phyloP scores from a whole-genome alignment of 2,113 vertebrate genomes.

The Callipepla squamata region DNA sequence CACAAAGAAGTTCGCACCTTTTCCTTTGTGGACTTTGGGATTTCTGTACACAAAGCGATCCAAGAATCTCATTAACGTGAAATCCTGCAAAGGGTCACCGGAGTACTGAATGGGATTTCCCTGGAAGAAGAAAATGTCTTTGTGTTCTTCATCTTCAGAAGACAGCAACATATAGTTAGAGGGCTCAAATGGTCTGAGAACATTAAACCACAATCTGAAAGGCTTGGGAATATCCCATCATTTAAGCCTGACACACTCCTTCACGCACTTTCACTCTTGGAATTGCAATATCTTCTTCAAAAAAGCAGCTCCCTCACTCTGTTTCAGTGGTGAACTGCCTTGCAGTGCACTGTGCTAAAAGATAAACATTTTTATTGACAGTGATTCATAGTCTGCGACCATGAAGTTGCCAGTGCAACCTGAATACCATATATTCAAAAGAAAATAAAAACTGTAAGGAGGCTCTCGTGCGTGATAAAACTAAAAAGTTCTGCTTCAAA shows the following conservation, averaged over 20 bases:
- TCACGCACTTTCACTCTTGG: not conserved
- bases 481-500: not conserved
- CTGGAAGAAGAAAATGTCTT: constrained; percentile 67
- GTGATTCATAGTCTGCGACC: not conserved
- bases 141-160: not conserved
- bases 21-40: constrained; percentile 88
- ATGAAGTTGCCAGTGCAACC: not conserved
- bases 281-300: not conserved
- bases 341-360: not conserved
- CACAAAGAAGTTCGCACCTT: constrained; percentile 78
- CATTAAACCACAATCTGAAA: not conserved
- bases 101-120: constrained; percentile 88
- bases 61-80: constrained; percentile 93
- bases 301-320: not conserved
- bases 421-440: not conserved
- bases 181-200: not conserved
- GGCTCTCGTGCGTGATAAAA: rapidly evolving
- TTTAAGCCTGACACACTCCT: not conserved
- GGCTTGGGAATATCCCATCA: not conserved
- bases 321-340: not conserved
- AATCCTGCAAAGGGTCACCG: constrained; percentile 94
- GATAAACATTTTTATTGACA: not conserved
- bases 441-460: not conserved
- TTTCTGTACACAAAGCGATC: constrained; percentile 98
- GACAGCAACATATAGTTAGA: not conserved